Conservation (phyloP, 53 echinoderm and acorn worm genomes). For the Henricia sp. region DNA sequence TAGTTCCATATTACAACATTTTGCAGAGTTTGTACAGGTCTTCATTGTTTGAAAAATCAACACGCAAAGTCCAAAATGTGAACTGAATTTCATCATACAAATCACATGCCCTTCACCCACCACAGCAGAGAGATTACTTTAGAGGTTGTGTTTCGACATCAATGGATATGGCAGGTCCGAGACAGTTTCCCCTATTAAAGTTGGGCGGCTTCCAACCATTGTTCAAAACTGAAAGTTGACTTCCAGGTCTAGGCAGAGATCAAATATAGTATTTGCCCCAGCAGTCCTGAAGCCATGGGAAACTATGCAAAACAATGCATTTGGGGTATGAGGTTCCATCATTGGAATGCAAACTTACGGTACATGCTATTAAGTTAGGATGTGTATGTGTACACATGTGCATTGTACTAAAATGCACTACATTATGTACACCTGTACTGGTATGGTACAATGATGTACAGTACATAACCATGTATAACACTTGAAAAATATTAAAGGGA, state of each 20-base stretch:
- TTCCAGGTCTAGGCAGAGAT: neutral
- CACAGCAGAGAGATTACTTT: neutral
- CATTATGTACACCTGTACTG: neutral
- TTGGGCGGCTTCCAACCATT: neutral
- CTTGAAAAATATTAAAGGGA: neutral
- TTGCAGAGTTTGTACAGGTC: neutral
- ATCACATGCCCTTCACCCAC: neutral
- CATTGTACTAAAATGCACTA: neutral
- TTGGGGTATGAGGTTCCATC: constrained; percentile 12
- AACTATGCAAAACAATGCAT: neutral
- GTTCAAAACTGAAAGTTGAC: constrained; percentile 60
- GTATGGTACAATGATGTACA: neutral
- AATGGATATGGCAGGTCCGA: neutral
- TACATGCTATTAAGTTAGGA: neutral
- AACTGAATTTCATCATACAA: neutral
- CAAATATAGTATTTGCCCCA: constrained; percentile 28
- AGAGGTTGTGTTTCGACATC: neutral
- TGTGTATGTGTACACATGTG: neutral
- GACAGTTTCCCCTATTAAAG: neutral
- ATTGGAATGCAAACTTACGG: constrained; percentile 20
- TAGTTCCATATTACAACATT: no score
- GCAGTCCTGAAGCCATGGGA: constrained; percentile 9
- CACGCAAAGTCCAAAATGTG: neutral
- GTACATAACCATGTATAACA: neutral
- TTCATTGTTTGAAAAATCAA: neutral